These are phyloP conservation scores for Equus przewalskii DNA, from an alignment of 2,113 vertebrate species.

Conservation along the genomic window DNA sequence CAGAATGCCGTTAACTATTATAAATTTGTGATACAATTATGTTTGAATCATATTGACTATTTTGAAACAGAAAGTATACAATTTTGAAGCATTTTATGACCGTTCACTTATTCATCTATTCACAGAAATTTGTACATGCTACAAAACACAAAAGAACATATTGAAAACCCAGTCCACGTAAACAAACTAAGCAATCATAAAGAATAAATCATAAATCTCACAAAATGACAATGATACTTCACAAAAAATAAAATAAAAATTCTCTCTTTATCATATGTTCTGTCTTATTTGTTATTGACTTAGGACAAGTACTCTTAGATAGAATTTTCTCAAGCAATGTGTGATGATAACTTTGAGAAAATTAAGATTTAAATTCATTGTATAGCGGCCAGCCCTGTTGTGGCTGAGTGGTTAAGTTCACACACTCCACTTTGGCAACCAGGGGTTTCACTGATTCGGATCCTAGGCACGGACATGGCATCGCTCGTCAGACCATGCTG, in stretches of 20 bases:
- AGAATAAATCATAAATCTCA: background rate
- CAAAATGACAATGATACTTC: background rate
- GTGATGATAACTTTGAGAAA: background rate
- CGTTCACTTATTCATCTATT: background rate
- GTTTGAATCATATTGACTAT: background rate
- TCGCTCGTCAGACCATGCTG: no score
- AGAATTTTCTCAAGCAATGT: background rate
- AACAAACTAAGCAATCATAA: background rate
- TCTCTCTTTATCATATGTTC: no score
- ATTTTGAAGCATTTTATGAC: background rate
- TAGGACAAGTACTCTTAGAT: background rate
- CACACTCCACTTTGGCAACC: no score
- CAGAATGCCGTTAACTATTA: background rate
- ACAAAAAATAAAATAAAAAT: background rate
- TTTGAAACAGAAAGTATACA: background rate
- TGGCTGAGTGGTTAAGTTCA: no score
- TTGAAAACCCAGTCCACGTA: background rate
- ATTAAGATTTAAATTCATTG: background rate
- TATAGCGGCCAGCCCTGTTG: background rate
- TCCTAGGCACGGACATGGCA: no score
- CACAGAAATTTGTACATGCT: background rate
- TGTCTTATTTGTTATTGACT: background rate
- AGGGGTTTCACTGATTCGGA: no score
- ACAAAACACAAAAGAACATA: background rate
- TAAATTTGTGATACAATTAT: background rate